phyloP scores from a whole-genome alignment of 2,888 invertebrate species.

The Pemphredon lugubris region DNA sequence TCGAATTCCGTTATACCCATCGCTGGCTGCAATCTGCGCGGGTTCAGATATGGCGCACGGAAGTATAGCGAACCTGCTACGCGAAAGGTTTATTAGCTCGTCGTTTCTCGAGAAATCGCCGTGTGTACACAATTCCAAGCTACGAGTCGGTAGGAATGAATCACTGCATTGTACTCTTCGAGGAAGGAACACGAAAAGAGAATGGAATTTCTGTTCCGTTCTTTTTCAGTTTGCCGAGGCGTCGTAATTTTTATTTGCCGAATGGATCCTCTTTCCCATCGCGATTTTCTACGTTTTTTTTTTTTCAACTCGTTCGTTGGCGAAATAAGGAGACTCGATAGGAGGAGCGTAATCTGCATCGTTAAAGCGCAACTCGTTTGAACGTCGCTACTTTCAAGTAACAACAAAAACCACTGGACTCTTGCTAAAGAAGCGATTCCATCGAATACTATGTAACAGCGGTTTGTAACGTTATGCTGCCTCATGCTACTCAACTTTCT shows the following conservation, averaged over 20 bases:
- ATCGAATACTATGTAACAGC: too few relatives aligned
- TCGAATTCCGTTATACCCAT: too few relatives aligned
- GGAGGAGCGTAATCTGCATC: too few relatives aligned
- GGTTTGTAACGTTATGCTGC: too few relatives aligned
- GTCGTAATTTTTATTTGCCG: background rate
- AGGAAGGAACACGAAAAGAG: conserved; percentile 2
- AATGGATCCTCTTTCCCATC: background rate
- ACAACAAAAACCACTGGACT: too few relatives aligned
- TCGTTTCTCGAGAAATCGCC: conserved; percentile 42
- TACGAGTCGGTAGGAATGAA: conserved; percentile 25
- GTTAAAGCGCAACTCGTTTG: too few relatives aligned
- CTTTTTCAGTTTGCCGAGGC: background rate
- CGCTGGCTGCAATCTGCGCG: background rate
- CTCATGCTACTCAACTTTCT: too few relatives aligned
- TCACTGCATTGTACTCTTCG: conserved; percentile 29
- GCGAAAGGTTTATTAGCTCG: conserved; percentile 42
- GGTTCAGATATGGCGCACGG: conserved; percentile 12
- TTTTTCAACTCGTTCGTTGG: too few relatives aligned
- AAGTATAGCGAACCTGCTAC: conserved; percentile 29
- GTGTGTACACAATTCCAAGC: conserved; percentile 32
- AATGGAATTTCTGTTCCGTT: conserved; percentile 30
- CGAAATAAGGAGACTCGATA: too few relatives aligned
- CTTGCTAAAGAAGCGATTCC: too few relatives aligned
- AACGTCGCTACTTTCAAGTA: too few relatives aligned
- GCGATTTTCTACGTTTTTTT: background rate